Evolutionary conservation across 2,888 invertebrate genomes (phyloP).

Genomic region (Tenodera sinensis): DNA sequence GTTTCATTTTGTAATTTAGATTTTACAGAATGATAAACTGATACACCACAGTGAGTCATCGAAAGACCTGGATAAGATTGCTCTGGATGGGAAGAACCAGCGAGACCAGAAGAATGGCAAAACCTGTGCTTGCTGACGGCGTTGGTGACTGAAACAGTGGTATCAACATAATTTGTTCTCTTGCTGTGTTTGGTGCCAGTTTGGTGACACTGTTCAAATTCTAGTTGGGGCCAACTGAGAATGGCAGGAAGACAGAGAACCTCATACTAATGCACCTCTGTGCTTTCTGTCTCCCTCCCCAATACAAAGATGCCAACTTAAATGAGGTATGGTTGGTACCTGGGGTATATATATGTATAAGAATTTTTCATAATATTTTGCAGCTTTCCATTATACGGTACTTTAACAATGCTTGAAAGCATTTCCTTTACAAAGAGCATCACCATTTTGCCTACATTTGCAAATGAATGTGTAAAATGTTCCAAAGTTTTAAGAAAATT

Average conservation of each 20-base stretch:
- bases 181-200: not conserved
- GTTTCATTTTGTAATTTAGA: constrained; percentile 49
- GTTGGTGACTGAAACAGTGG: not conserved
- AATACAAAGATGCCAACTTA: not conserved
- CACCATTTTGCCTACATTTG: not conserved
- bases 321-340: not conserved
- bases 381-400: not conserved
- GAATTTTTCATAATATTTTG: not conserved
- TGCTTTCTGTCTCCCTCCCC: not conserved
- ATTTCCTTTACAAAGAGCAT: not conserved
- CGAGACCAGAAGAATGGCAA: constrained; percentile 42
- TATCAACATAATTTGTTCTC: not conserved
- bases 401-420: not conserved
- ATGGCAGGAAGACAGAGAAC: not conserved
- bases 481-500: not conserved
- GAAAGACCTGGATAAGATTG: constrained; percentile 66
- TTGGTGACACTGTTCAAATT: not conserved
- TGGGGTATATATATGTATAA: not conserved
- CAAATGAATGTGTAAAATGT: not conserved
- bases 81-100: constrained; percentile 49
- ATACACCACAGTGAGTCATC: constrained; percentile 60
- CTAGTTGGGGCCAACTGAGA: not conserved
- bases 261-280: not conserved
- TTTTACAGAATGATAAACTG: constrained; percentile 73
- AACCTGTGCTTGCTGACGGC: constrained; percentile 59